Evolutionary conservation across 2,113 vertebrate species (phyloP).

Genomic region (Urocolius indicus): DNA sequence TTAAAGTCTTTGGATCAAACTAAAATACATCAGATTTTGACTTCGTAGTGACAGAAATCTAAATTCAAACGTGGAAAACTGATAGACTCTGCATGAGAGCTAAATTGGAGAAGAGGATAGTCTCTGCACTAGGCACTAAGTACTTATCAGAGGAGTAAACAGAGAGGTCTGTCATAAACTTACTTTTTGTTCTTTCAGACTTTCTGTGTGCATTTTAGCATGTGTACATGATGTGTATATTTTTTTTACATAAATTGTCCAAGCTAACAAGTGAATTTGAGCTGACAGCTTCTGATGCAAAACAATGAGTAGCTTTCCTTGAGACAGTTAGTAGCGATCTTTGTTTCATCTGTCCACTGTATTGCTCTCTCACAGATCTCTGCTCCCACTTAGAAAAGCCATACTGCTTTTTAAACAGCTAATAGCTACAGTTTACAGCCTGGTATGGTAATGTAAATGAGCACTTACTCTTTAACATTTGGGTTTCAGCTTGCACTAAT

Average conservation of each 20-base stretch:
- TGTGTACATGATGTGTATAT: fast-evolving
- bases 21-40: not conserved
- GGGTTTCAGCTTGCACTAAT: not conserved
- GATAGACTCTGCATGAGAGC: not conserved
- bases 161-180: not conserved
- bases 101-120: not conserved
- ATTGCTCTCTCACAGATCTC: not conserved
- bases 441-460: not conserved
- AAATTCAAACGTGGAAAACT: not conserved
- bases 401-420: not conserved
- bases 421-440: not conserved
- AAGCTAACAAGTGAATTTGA: not conserved
- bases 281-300: not conserved
- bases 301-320: not conserved
- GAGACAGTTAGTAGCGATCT: not conserved
- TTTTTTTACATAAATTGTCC: not conserved
- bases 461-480: not conserved
- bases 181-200: not conserved
- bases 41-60: not conserved
- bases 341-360: not conserved
- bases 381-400: not conserved
- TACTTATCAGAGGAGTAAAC: not conserved
- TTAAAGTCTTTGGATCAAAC: not conserved
- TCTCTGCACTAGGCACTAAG: not conserved
- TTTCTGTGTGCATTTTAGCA: not conserved